Evolutionary conservation across 2,797 vertebrate species (phyloP).

Genomic region (Eremophila alpestris): DNA sequence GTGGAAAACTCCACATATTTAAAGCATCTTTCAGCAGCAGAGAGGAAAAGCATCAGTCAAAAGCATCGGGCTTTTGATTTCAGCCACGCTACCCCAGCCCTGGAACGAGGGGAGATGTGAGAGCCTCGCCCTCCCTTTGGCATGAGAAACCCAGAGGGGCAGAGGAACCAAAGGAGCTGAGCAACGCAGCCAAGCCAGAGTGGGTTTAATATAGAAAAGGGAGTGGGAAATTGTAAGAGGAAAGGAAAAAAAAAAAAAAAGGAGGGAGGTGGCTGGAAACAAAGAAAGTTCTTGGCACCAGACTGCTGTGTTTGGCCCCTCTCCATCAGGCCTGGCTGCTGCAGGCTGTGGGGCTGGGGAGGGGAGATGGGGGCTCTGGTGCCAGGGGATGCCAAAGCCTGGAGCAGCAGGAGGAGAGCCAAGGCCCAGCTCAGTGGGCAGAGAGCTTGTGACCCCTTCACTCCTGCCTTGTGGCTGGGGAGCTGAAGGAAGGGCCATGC

Average conservation of each 20-base stretch:
- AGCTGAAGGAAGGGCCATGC: background rate
- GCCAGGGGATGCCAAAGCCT: fast-evolving
- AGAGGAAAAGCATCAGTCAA: slow-evolving; percentile 1
- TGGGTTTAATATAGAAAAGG: background rate
- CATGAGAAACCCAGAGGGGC: background rate
- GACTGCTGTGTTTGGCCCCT: slow-evolving; percentile 57
- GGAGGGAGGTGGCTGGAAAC: slow-evolving; percentile 70
- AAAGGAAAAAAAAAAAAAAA: background rate
- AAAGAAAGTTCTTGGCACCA: slow-evolving; percentile 68
- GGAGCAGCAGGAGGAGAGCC: background rate
- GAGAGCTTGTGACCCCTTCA: background rate
- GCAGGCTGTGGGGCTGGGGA: slow-evolving; percentile 25
- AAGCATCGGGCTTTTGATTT: background rate
- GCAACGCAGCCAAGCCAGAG: background rate
- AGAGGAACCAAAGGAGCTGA: background rate
- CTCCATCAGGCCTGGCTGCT: slow-evolving; percentile 35
- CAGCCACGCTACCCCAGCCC: background rate
- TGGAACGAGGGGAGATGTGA: fast-evolving
- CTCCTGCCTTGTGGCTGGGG: background rate
- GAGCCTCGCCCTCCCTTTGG: background rate
- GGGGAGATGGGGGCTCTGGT: background rate
- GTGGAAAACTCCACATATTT: slow-evolving; percentile 44
- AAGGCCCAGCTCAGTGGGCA: fast-evolving
- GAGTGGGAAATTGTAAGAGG: slow-evolving; percentile 57
- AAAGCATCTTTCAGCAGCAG: slow-evolving; percentile 36